A percentile compares a stretch with the other conserved stretches of the same genome.
Conservation (phyloP, 2,888 invertebrate species). For the Microctonus hyperodae region DNA sequence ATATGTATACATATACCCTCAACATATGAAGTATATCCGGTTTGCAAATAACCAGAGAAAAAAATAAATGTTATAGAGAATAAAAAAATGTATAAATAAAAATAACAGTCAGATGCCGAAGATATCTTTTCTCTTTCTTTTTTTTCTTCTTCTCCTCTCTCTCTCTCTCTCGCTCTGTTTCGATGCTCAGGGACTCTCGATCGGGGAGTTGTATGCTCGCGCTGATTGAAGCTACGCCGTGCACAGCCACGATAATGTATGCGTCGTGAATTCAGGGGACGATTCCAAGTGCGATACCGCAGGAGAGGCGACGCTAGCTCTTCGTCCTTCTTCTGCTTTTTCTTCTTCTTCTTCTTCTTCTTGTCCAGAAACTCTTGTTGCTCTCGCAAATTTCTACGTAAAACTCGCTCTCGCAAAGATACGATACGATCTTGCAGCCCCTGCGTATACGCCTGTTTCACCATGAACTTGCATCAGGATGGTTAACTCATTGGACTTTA, state of each 20-base stretch:
- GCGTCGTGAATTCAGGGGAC: constrained; percentile 55
- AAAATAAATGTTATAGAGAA: constrained; percentile 2
- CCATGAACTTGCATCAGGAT: constrained; percentile 27
- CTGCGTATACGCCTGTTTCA: constrained; percentile 26
- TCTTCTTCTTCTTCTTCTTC: constrained; percentile 15
- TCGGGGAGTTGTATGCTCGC: constrained; percentile 34
- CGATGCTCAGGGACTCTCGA: constrained; percentile 34
- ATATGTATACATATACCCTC: background rate
- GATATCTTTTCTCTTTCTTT: constrained; percentile 29
- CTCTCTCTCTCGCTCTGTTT: constrained; percentile 6
- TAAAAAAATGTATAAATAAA: constrained; percentile 8
- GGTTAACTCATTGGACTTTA: constrained; percentile 29
- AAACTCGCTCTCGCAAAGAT: constrained; percentile 50
- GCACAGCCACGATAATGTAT: constrained; percentile 52
- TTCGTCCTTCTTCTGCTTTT: constrained; percentile 30
- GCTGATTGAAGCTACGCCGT: constrained; percentile 41
- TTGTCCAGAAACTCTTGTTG: constrained; percentile 29
- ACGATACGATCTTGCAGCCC: constrained; percentile 49
- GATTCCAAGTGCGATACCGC: constrained; percentile 61
- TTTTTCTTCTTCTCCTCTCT: no score
- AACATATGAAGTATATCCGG: constrained; percentile 9
- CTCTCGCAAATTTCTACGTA: constrained; percentile 56
- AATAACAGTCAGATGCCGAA: constrained; percentile 41
- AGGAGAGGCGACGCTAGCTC: constrained; percentile 21
- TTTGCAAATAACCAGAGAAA: background rate